phyloP scores from a whole-genome alignment of 2,797 vertebrate species.

The Micrastur ruficollis region DNA sequence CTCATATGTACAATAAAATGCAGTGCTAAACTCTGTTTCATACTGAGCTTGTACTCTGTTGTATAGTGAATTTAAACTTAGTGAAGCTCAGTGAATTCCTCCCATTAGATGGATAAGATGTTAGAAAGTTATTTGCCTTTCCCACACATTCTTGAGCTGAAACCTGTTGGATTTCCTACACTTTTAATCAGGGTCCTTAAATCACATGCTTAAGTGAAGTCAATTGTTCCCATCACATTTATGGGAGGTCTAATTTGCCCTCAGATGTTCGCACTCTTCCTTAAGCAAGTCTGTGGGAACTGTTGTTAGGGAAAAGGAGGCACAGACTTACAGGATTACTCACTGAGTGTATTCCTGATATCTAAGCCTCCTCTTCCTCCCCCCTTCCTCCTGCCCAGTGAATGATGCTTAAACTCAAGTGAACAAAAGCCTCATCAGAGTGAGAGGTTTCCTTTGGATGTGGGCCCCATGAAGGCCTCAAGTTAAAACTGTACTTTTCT shows the following conservation, averaged over 20 bases:
- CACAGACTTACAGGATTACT: not conserved
- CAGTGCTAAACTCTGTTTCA: not conserved
- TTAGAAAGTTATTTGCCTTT: not conserved
- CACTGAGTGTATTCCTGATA: not conserved
- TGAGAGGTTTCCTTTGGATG: not conserved
- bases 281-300: not conserved
- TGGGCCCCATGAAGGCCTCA: not conserved
- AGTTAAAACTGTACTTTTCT: not conserved
- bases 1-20: not conserved
- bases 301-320: not conserved
- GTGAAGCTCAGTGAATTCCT: not conserved
- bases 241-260: not conserved
- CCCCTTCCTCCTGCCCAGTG: not conserved
- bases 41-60: not conserved
- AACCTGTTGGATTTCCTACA: not conserved
- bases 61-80: not conserved
- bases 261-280: not conserved
- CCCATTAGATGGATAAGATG: not conserved
- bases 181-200: not conserved
- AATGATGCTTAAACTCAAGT: not conserved
- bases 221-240: not conserved
- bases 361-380: not conserved
- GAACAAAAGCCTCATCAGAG: not conserved
- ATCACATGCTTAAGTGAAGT: not conserved
- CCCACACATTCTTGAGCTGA: not conserved